Evolutionary conservation across 2,113 vertebrate species (phyloP).

Genomic region (Psittacula cyanocephala): DNA sequence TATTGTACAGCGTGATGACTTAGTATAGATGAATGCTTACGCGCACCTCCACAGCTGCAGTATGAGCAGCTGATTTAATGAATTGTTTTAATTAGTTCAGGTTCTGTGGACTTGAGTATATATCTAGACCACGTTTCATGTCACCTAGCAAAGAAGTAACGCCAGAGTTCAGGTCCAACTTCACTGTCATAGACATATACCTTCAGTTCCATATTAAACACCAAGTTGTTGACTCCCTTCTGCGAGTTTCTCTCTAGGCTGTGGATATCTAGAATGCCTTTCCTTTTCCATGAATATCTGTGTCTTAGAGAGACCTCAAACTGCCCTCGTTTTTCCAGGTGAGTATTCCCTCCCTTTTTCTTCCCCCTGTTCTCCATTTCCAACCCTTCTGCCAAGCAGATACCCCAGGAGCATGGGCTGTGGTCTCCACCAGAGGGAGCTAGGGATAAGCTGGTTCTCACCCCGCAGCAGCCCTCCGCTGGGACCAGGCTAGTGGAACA

Average conservation of each 20-base stretch:
- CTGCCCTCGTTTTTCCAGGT: neutral
- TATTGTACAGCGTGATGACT: neutral
- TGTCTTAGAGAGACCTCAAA: neutral
- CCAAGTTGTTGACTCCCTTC: neutral
- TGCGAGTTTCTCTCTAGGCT: neutral
- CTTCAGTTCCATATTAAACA: neutral
- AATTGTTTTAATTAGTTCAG: neutral
- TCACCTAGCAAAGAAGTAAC: neutral
- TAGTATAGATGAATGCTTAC: neutral
- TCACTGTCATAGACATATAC: neutral
- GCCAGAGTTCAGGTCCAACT: neutral
- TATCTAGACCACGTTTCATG: neutral
- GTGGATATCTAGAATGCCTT: neutral
- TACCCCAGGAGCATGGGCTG: accelerated
- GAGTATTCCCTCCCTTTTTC: neutral
- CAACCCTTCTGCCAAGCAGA: neutral
- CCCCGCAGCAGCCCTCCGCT: neutral
- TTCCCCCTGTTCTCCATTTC: neutral
- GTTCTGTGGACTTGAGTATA: neutral
- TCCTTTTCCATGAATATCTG: neutral
- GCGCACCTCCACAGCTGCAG: neutral
- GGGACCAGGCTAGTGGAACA: neutral
- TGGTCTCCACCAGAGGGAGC: neutral
- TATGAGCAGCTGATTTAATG: neutral
- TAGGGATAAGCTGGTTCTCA: neutral